phyloP scores from a whole-genome alignment of 30 jellyfish, hydroid and myxozoan genomes.

The Sanderia malayensis region DNA sequence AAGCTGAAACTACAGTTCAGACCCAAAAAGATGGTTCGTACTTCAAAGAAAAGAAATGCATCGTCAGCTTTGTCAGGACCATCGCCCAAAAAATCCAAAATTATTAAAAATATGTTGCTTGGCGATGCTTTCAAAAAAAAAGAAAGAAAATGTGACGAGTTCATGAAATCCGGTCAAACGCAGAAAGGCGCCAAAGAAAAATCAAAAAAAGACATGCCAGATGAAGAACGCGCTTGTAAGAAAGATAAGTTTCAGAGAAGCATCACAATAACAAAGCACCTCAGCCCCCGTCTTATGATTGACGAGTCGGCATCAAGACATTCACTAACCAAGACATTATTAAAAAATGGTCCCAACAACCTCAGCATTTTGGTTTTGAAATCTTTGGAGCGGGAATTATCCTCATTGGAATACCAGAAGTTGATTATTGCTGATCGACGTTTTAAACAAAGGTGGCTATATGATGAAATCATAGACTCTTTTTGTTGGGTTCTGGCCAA shows the following conservation, averaged over 20 bases:
- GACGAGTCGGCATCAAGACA: no score
- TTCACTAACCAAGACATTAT: no score
- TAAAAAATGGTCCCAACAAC: no score
- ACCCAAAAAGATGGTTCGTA: slow-evolving; percentile 1
- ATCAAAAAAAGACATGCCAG: not conserved
- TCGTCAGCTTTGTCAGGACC: slow-evolving; percentile 14
- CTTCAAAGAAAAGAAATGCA: slow-evolving; percentile 4
- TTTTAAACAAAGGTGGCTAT: no score
- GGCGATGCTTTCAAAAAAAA: slow-evolving; percentile 3
- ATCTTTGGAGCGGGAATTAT: no score
- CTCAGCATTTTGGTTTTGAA: no score
- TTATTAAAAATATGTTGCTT: no score
- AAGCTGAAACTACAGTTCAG: slow-evolving; percentile 6
- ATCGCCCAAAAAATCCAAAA: slow-evolving; percentile 11
- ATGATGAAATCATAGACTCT: slow-evolving; percentile 10
- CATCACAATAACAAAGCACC: no score
- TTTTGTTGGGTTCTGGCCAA: not conserved
- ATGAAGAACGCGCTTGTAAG: not conserved
- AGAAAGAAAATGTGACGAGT: no score
- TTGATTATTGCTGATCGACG: not conserved
- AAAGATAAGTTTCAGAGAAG: not conserved
- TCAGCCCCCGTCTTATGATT: no score
- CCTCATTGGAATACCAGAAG: slow-evolving; percentile 11
- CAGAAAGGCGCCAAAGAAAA: no score
- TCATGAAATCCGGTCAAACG: no score